Evolutionary conservation across 1,140 invertebrate genomes (phyloP).

Genomic region (Tyrophagus putrescentiae): DNA sequence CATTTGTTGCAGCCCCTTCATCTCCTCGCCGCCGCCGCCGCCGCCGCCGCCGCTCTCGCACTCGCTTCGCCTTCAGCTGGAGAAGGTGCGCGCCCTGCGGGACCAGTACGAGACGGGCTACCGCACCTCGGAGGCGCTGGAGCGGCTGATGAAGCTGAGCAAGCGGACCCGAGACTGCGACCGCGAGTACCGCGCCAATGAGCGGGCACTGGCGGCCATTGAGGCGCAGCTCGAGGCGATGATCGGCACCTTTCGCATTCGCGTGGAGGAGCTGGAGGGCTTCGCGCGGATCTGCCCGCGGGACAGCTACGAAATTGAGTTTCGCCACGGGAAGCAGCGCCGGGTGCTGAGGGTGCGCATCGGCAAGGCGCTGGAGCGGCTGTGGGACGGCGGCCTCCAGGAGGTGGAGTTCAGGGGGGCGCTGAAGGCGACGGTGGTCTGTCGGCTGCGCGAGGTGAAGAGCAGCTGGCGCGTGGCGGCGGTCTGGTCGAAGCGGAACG

Average conservation of each 20-base stretch:
- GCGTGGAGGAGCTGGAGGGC: constrained; percentile 12
- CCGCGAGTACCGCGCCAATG: constrained; percentile 11
- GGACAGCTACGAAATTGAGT: constrained; percentile 15
- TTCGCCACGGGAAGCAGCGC: constrained; percentile 10
- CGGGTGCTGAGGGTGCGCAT: constrained; percentile 3
- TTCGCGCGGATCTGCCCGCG: constrained; percentile 17
- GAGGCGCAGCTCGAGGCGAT: constrained; percentile 4
- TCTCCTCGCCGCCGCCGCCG: no score
- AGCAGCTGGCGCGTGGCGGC: background rate
- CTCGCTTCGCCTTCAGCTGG: constrained; percentile 16
- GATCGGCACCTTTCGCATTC: constrained; percentile 12
- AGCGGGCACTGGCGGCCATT: background rate
- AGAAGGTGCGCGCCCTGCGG: background rate
- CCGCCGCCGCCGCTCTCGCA: background rate
- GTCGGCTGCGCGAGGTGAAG: constrained; percentile 4
- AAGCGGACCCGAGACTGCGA: constrained; percentile 2
- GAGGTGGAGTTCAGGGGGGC: background rate
- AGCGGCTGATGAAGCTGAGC: constrained; percentile 1
- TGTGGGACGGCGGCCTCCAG: background rate
- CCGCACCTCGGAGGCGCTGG: constrained; percentile 2
- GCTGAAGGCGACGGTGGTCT: background rate
- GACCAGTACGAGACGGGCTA: constrained; percentile 12
- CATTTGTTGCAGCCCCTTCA: no score
- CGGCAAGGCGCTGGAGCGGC: background rate
- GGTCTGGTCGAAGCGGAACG: background rate